Base-by-base conservation (phyloP, 2,888 invertebrate genomes). In the Drosophila prostipennis region DNA sequence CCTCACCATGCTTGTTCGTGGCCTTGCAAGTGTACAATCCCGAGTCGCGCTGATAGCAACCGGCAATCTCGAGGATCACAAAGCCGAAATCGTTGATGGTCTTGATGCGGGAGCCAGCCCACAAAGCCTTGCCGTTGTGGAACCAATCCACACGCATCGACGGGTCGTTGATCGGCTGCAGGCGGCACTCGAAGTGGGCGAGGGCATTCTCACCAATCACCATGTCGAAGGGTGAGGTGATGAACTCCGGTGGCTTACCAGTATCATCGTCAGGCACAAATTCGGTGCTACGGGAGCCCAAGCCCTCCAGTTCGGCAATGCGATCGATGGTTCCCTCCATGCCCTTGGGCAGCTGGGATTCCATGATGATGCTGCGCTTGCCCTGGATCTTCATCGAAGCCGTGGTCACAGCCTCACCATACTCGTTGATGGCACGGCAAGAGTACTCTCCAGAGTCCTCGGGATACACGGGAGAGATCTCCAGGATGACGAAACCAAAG, bases 21-120 rank as follows among this genome's bases (percentile, higher is more conserved):
- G 98, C 98, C 92, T 98, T 97, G 93, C 97, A 98, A 8, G 97
- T 97, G 87, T 98, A 98, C 53, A 98, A 93, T 29, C 98, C 98
- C 43, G 97, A 96, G 91, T 99, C 99, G 59, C 98, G 94, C 91
- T 97, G 96, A 89, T 98, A 98, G 65, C 98, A 97, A 72, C 98
- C 98, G 49, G 97, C 96, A 60, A 99, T 96, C 93, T 99, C 99
- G 73, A 99, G 94, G 80, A 99, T 98, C 6, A 99, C 98, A 91
- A 98, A 98, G 58, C 99, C 99, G 92, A 99, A 99, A 91, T 99
- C 99, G 89, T 98, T 97, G 80, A 98, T 98, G 0, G 98, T 98
- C 92, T 98, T 98, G 78, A 98, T 96, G 90, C 98, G 95, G 6
- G 97, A 97, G 69, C 98, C 97, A 61, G 97, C 96, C 91, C 96